Conservation (phyloP, 2,888 invertebrate genomes). For the Lepidonotus clava region DNA sequence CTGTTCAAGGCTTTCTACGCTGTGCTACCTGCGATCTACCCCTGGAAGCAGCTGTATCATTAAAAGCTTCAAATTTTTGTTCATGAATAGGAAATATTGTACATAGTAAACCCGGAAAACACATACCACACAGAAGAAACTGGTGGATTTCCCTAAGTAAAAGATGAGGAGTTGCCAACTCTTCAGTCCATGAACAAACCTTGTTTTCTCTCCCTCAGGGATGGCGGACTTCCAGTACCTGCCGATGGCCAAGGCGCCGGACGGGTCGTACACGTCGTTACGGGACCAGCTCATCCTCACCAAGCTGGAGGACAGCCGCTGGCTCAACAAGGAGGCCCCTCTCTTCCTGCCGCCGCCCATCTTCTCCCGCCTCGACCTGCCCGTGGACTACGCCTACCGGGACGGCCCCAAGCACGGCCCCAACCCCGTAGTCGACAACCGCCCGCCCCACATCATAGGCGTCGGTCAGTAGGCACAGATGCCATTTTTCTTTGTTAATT, state of each 20-base stretch:
- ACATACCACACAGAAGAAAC: no score
- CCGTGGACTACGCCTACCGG: constrained; percentile 76
- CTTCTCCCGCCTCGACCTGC: constrained; percentile 89
- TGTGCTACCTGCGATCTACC: no score
- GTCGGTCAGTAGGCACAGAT: constrained; percentile 66
- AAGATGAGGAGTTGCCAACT: no score
- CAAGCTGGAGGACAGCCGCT: not conserved
- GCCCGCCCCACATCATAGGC: constrained; percentile 71
- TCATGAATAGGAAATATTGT: no score
- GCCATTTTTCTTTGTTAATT: no score
- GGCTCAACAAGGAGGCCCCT: constrained; percentile 80
- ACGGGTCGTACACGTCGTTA: constrained; percentile 17
- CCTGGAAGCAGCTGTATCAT: no score
- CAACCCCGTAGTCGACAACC: constrained; percentile 64
- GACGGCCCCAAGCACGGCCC: constrained; percentile 69
- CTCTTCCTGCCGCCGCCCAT: constrained; percentile 88
- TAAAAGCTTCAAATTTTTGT: no score
- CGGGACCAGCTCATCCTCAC: constrained; percentile 11
- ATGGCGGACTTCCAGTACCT: constrained; percentile 96
- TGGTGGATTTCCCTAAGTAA: no score
- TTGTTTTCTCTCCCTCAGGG: constrained; percentile 82
- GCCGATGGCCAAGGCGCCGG: constrained; percentile 84
- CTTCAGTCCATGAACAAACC: no score
- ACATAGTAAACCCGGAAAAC: no score
- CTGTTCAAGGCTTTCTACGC: no score